Conservation (phyloP, 2,888 invertebrate species). For the Stenoptilia bipunctidactyla region DNA sequence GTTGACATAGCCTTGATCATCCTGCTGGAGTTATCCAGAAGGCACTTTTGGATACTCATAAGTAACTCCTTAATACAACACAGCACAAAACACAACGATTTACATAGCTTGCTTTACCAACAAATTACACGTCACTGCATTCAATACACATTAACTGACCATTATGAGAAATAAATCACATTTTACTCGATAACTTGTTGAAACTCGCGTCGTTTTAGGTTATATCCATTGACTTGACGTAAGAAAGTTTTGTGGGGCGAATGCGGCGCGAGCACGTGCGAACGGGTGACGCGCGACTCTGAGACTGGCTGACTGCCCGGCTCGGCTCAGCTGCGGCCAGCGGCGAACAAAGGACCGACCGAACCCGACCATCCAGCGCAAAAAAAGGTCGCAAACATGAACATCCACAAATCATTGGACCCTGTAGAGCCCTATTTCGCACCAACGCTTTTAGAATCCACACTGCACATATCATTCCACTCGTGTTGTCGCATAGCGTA, state of each 20-base stretch:
- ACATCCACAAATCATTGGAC: neutral
- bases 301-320: slow-evolving; percentile 33
- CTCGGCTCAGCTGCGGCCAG: slow-evolving; percentile 2
- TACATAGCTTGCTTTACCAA: slow-evolving; percentile 45
- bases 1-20: slow-evolving; percentile 68
- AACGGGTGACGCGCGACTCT: slow-evolving; percentile 26
- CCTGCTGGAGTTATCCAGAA: slow-evolving; percentile 65
- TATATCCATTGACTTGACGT: slow-evolving; percentile 71
- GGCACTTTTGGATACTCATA: slow-evolving; percentile 68
- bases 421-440: neutral
- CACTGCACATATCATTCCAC: neutral
- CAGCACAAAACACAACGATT: slow-evolving; percentile 23
- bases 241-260: slow-evolving; percentile 49
- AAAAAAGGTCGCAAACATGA: neutral
- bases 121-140: slow-evolving; percentile 34
- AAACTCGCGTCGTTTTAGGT: slow-evolving; percentile 53
- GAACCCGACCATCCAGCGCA: neutral
- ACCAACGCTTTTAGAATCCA: neutral
- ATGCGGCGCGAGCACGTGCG: slow-evolving; percentile 19
- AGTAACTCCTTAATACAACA: slow-evolving; percentile 31
- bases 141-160: slow-evolving; percentile 32
- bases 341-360: slow-evolving; percentile 6
- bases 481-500: too few species aligned
- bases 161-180: slow-evolving; percentile 39
- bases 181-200: slow-evolving; percentile 30